Percentiles rank a stretch among this genome's conserved stretches.
Conservation (phyloP, 2,888 invertebrate genomes). For the Lampropteryx suffumata region DNA sequence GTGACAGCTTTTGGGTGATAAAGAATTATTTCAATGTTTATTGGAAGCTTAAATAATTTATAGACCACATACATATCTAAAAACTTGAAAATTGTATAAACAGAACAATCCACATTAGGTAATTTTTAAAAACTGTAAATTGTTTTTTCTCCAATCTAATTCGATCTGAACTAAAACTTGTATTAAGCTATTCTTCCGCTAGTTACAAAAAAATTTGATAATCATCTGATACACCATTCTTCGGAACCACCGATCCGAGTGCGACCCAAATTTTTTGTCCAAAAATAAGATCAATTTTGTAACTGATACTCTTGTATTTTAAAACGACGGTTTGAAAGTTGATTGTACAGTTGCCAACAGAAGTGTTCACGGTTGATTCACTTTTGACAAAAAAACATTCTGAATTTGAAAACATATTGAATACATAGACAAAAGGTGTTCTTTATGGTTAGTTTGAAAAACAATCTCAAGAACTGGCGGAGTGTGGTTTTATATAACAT, state of each 20-base stretch:
- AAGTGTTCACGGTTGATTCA: conserved; percentile 12
- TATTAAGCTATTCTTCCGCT: conserved; percentile 22
- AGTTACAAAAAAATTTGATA: conserved; percentile 25
- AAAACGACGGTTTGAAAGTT: conserved; percentile 26
- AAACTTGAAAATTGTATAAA: too few relatives aligned
- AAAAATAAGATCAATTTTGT: conserved; percentile 55
- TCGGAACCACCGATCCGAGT: conserved; percentile 43
- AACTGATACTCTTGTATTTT: conserved; percentile 52
- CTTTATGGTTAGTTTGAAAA: background rate
- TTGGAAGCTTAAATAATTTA: conserved; percentile 10
- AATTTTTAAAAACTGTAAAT: too few relatives aligned
- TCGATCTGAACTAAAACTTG: conserved; percentile 23
- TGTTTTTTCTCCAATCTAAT: too few relatives aligned
- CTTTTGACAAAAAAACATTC: background rate
- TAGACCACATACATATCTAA: too few relatives aligned
- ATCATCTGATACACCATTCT: conserved; percentile 37
- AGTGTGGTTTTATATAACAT: too few relatives aligned
- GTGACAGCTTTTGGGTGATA: conserved; percentile 12
- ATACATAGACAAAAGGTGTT: background rate
- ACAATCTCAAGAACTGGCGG: background rate
- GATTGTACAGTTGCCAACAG: conserved; percentile 20
- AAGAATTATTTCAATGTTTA: conserved; percentile 10
- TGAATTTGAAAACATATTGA: too few relatives aligned
- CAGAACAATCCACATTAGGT: too few relatives aligned
- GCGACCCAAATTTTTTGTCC: conserved; percentile 57